phyloP scores from a whole-genome alignment of 2,113 vertebrate species.

The Myodes glareolus region DNA sequence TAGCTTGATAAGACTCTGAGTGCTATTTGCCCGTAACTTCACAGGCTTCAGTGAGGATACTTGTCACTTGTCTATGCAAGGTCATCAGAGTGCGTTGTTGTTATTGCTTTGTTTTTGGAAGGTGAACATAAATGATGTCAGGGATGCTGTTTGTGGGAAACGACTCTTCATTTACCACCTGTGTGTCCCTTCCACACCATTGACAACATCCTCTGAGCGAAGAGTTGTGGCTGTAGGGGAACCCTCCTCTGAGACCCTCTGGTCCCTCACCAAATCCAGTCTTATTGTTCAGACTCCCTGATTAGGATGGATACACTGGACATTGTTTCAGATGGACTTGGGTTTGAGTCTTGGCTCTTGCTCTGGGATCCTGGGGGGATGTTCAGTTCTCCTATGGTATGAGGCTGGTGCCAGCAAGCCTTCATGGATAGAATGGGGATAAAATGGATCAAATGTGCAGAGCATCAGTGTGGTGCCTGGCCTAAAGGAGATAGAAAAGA shows the following conservation, averaged over 20 bases:
- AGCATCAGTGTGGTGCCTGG: not conserved
- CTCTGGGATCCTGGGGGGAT: not conserved
- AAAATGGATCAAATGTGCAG: not conserved
- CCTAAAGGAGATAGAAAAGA: not conserved
- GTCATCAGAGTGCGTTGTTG: not conserved
- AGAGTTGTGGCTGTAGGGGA: not conserved
- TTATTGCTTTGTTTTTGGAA: constrained; percentile 1
- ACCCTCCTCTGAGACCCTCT: not conserved
- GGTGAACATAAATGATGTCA: constrained; percentile 19
- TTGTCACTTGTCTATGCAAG: not conserved
- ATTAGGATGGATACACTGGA: not conserved
- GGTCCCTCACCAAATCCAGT: not conserved
- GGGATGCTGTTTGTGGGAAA: not conserved
- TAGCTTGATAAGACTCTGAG: not conserved
- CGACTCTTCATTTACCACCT: not conserved
- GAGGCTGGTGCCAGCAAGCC: not conserved
- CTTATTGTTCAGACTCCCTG: not conserved
- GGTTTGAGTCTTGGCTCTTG: not conserved
- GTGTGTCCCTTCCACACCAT: constrained; percentile 6
- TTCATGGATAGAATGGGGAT: not conserved
- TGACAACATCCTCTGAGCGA: not conserved
- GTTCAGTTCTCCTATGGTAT: not conserved
- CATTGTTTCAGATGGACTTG: not conserved
- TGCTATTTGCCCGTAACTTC: not conserved
- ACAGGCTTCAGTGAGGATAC: not conserved